phyloP scores from a whole-genome alignment of 2,797 vertebrate genomes.

The Myiothlypis coronata region DNA sequence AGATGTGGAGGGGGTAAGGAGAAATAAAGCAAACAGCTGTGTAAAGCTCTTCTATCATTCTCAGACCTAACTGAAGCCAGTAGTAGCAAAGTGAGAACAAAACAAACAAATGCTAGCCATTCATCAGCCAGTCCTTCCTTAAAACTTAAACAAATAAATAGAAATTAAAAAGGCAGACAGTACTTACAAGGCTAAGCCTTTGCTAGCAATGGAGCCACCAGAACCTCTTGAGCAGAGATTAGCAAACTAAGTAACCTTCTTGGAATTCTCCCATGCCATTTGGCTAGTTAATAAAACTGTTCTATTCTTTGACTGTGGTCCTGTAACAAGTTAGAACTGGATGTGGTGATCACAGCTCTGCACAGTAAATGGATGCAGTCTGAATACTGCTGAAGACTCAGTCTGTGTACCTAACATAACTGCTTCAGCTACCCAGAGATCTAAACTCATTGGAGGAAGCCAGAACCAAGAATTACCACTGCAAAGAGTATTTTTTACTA shows the following conservation, averaged over 20 bases:
- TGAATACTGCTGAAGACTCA: not conserved
- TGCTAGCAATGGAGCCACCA: not conserved
- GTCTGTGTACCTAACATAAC: not conserved
- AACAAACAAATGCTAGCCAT: not conserved
- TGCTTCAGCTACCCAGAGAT: not conserved
- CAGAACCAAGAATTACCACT: not conserved
- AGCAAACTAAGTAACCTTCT: not conserved
- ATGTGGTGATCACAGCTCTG: not conserved
- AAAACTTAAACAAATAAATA: not conserved
- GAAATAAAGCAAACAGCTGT: not conserved
- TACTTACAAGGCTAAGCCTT: not conserved
- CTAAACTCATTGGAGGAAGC: not conserved
- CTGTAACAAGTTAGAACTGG: not conserved
- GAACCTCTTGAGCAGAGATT: not conserved
- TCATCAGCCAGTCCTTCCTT: not conserved
- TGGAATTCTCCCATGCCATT: not conserved
- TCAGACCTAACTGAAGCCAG: not conserved
- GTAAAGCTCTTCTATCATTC: not conserved
- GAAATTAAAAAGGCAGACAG: not conserved
- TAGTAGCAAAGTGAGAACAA: not conserved
- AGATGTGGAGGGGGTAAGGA: not conserved
- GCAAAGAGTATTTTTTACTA: not conserved
- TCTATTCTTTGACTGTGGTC: not conserved
- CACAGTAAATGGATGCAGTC: not conserved
- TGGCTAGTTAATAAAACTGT: not conserved